Conservation (phyloP, 2,113 vertebrate genomes). For the Actinemys pallida region DNA sequence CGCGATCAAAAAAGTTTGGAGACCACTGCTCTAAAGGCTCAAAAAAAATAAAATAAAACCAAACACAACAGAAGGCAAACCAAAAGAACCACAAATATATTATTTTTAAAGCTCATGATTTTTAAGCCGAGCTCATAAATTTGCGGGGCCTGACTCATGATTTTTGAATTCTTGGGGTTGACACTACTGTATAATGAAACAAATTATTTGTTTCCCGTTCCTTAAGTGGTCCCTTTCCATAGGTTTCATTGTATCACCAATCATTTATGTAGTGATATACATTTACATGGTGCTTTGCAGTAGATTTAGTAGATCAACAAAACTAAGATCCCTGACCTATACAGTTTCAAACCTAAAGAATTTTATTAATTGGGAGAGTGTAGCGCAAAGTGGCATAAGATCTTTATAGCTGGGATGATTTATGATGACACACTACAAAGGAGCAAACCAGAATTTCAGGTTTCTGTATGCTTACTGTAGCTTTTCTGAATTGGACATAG, state of each 20-base stretch:
- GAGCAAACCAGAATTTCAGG: slow-evolving; percentile 20
- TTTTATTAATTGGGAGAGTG: slow-evolving; percentile 51
- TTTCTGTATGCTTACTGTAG: slow-evolving; percentile 5
- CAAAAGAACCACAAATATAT: neutral
- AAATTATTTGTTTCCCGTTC: neutral
- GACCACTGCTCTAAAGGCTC: neutral
- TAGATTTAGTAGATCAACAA: slow-evolving; percentile 31
- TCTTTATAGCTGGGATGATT: slow-evolving; percentile 49
- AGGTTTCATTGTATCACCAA: neutral
- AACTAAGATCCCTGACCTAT: slow-evolving; percentile 18
- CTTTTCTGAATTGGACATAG: slow-evolving; percentile 7
- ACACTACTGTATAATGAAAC: neutral
- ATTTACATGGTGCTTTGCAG: slow-evolving; percentile 46
- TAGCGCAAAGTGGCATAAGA: slow-evolving; percentile 40
- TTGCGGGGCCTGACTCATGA: neutral
- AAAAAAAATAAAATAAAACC: slow-evolving; percentile 4
- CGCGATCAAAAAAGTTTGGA: no score
- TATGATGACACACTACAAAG: slow-evolving; percentile 40
- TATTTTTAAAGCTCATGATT: neutral
- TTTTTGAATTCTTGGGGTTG: neutral
- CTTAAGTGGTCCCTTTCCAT: neutral
- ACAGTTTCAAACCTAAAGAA: neutral
- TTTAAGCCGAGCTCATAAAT: neutral
- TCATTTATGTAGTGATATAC: neutral
- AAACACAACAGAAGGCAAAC: neutral